A percentile compares a stretch with the other conserved stretches of the same genome.
phyloP scores from a whole-genome alignment of 2,797 vertebrate species.

The Champsocephalus esox region DNA sequence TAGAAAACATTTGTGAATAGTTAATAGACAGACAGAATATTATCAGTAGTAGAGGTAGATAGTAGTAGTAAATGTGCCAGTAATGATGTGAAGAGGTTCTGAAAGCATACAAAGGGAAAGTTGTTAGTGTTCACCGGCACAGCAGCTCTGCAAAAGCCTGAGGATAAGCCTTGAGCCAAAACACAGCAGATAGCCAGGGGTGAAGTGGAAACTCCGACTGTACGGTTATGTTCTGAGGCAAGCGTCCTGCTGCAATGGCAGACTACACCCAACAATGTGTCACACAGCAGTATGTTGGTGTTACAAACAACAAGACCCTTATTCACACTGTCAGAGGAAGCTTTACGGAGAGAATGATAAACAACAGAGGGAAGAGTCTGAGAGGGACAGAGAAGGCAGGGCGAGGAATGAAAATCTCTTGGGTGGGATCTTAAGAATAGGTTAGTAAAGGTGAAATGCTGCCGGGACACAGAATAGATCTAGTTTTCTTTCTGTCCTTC shows the following conservation, averaged over 20 bases:
- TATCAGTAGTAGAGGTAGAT: slow-evolving; percentile 40
- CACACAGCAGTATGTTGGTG: slow-evolving; percentile 69
- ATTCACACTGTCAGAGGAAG: slow-evolving; percentile 68
- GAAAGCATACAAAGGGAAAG: slow-evolving; percentile 69
- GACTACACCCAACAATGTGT: slow-evolving; percentile 77
- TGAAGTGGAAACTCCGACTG: slow-evolving; percentile 77
- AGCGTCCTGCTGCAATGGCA: slow-evolving; percentile 73
- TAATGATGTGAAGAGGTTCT: slow-evolving; percentile 44
- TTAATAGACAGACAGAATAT: slow-evolving; percentile 18
- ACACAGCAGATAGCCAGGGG: slow-evolving; percentile 73
- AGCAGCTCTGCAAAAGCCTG: slow-evolving; percentile 73
- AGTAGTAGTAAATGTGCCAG: slow-evolving; percentile 36
- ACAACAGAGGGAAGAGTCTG: slow-evolving; percentile 43
- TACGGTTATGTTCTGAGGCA: slow-evolving; percentile 68
- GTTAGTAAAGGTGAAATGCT: slow-evolving; percentile 77
- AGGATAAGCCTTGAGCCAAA: slow-evolving; percentile 81
- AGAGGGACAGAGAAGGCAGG: slow-evolving; percentile 36
- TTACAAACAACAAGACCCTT: slow-evolving; percentile 72
- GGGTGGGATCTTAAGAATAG: slow-evolving; percentile 68
- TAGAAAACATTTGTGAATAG: background rate
- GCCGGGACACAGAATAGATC: slow-evolving; percentile 64
- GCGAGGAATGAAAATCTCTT: slow-evolving; percentile 64
- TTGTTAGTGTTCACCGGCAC: slow-evolving; percentile 75
- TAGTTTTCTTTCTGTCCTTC: slow-evolving; percentile 63
- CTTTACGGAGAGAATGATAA: slow-evolving; percentile 66